Evolutionary conservation across 30 jellyfish, hydroid and myxozoan species (phyloP).

Genomic region (Euphysa ruthae): DNA sequence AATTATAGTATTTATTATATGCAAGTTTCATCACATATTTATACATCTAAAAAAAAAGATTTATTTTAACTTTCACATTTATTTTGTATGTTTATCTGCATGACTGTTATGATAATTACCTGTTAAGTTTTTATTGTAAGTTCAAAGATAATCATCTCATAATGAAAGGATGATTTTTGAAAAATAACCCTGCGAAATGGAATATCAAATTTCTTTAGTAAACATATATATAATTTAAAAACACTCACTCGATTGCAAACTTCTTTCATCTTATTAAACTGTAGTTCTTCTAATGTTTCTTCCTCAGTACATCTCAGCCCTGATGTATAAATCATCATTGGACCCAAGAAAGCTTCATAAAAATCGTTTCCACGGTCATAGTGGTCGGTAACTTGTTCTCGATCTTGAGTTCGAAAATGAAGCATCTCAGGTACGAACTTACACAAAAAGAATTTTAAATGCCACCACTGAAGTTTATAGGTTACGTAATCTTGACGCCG

Average conservation of each 20-base stretch:
- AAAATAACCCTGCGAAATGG: no score
- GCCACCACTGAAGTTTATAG: constrained; percentile 79
- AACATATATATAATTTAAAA: no score
- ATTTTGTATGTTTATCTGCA: no score
- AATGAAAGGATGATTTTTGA: no score
- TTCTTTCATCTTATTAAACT: constrained; percentile 42
- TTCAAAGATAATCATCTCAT: no score
- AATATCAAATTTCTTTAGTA: no score
- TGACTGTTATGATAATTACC: no score
- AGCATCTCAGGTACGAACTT: constrained; percentile 77
- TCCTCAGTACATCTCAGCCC: constrained; percentile 41
- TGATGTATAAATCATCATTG: constrained; percentile 70
- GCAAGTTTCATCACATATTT: no score
- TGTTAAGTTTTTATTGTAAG: no score
- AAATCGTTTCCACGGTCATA: constrained; percentile 92
- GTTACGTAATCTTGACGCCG: constrained; percentile 51
- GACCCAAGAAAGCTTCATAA: constrained; percentile 70
- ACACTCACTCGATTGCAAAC: constrained; percentile 47
- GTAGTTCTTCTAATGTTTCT: constrained; percentile 77
- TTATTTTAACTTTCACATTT: no score
- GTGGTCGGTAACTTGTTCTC: constrained; percentile 72
- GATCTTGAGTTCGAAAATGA: constrained; percentile 61
- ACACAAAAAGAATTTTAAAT: constrained; percentile 62
- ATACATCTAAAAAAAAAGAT: no score
- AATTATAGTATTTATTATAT: no score